phyloP scores from a whole-genome alignment of 2,797 vertebrate species.

The Naso thynnoides region DNA sequence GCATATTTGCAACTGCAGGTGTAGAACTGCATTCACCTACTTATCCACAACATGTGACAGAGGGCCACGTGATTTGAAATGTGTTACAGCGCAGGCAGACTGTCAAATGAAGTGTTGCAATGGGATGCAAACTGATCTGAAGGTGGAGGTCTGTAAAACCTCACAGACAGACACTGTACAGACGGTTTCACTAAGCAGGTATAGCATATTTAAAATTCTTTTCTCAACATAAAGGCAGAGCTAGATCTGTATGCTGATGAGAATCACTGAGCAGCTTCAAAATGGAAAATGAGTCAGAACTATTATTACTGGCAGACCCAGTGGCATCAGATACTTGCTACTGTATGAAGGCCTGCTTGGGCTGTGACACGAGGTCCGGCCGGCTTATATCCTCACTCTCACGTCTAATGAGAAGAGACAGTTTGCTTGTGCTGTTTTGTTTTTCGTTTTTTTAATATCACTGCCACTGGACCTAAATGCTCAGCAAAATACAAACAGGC shows the following conservation, averaged over 20 bases:
- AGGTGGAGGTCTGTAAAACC: neutral
- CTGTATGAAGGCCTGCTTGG: conserved; percentile 20
- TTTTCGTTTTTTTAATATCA: neutral
- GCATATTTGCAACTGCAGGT: neutral
- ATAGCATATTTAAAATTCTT: conserved; percentile 28
- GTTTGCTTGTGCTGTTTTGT: conserved; percentile 6
- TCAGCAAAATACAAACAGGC: conserved; percentile 16
- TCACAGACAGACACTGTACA: neutral
- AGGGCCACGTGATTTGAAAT: neutral
- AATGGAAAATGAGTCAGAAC: conserved; percentile 46
- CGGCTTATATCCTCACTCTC: conserved; percentile 27
- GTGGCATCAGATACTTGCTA: conserved; percentile 31
- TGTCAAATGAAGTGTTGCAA: conserved; percentile 4
- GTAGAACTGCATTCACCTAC: neutral
- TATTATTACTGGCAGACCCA: conserved; percentile 34
- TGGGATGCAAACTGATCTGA: neutral
- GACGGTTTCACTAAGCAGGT: conserved; percentile 8
- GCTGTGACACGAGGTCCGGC: conserved; percentile 37
- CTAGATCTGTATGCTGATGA: conserved; percentile 12
- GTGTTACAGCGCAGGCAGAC: neutral
- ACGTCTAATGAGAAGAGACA: conserved; percentile 31
- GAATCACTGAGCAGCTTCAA: conserved; percentile 28
- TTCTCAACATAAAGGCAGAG: conserved; percentile 4
- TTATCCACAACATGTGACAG: neutral
- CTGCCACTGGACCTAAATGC: conserved; percentile 16